These are phyloP conservation scores for Tribolium madens DNA, from an alignment of 1,140 invertebrate species.

Conservation along the genomic window DNA sequence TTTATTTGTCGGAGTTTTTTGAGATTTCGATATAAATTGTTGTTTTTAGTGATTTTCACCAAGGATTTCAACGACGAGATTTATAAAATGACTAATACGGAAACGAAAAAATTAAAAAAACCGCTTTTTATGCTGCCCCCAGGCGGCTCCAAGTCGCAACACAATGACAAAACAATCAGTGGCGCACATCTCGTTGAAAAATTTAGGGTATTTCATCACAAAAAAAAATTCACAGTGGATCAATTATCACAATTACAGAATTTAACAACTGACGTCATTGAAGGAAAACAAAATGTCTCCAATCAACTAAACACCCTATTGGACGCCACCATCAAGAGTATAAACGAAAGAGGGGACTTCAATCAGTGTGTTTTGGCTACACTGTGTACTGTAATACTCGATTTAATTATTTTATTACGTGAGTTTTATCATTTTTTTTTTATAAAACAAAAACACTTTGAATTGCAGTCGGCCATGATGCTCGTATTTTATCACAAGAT, in stretches of 20 bases:
- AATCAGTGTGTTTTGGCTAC: constrained; percentile 53
- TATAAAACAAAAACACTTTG: neutral
- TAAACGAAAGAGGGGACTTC: constrained; percentile 56
- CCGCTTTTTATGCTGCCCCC: constrained; percentile 52
- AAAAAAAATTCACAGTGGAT: too few species aligned
- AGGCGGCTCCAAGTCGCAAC: constrained; percentile 48
- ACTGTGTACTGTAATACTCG: constrained; percentile 51
- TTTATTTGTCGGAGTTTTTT: too few species aligned
- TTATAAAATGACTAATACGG: neutral
- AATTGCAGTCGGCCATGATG: constrained; percentile 46
- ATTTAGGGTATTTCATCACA: constrained; percentile 47
- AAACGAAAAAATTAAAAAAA: constrained; percentile 47
- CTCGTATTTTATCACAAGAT: neutral
- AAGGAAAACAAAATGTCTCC: constrained; percentile 28
- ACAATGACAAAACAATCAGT: constrained; percentile 53
- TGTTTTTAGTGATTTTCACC: constrained; percentile 51
- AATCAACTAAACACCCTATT: constrained; percentile 46
- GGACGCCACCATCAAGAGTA: constrained; percentile 40
- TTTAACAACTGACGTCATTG: constrained; percentile 40
- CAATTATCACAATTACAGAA: constrained; percentile 57
- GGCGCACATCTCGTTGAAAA: constrained; percentile 54
- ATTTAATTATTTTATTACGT: constrained; percentile 57
- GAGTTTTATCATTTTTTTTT: constrained; percentile 33
- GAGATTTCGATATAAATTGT: too few species aligned
- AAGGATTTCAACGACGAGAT: constrained; percentile 51